Percentiles rank a stretch among this genome's conserved stretches.
Evolutionary conservation across 2,113 vertebrate genomes (phyloP).

Genomic region (Cervus canadensis): DNA sequence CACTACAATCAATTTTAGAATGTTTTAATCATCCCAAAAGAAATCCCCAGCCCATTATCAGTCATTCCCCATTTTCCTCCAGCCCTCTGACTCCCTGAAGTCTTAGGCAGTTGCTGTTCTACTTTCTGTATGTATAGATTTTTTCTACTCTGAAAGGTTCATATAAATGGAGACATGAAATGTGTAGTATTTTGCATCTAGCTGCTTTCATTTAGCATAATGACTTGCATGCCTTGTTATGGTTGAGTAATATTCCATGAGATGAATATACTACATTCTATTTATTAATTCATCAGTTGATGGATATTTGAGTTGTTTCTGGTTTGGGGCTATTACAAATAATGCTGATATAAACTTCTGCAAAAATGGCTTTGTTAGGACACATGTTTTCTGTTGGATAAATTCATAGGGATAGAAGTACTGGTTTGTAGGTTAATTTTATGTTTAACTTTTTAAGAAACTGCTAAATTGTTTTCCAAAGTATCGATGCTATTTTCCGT

Average conservation of each 20-base stretch:
- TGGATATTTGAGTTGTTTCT: neutral
- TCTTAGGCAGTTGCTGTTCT: neutral
- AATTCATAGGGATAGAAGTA: neutral
- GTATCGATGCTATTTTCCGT: neutral
- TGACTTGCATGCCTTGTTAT: neutral
- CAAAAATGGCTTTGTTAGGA: neutral
- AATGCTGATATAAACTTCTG: neutral
- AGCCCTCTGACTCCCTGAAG: neutral
- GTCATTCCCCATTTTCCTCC: neutral
- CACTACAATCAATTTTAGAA: neutral
- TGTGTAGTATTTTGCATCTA: neutral
- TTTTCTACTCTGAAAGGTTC: neutral
- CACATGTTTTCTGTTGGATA: neutral
- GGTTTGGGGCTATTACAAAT: neutral
- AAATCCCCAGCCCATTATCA: neutral
- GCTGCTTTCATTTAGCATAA: neutral
- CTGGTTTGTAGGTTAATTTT: neutral
- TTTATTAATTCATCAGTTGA: neutral
- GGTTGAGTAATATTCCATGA: neutral
- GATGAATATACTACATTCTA: neutral
- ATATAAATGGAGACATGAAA: neutral
- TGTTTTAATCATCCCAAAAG: neutral
- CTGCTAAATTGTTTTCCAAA: neutral
- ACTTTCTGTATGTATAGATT: neutral
- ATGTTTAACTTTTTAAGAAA: slow-evolving; percentile 25